These are phyloP conservation scores for Brenthis daphne DNA, from an alignment of 2,888 invertebrate species.

Conservation along the genomic window DNA sequence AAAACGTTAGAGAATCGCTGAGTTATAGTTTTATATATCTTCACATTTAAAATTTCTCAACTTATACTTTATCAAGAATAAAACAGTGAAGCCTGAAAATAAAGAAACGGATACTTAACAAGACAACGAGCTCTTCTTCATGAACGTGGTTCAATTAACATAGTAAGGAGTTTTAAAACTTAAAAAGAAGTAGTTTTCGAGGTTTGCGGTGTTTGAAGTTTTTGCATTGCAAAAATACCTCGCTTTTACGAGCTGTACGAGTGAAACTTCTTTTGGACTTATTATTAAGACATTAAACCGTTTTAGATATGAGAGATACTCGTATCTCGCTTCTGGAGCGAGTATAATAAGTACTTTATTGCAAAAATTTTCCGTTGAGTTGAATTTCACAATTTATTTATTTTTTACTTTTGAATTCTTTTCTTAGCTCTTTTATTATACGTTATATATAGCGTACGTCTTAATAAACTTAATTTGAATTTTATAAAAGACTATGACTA, in stretches of 20 bases:
- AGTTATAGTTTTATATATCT: background rate
- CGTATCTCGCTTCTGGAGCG: constrained; percentile 10
- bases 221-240: constrained; percentile 35
- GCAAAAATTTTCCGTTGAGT: constrained; percentile 4
- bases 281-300: constrained; percentile 34
- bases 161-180: constrained; percentile 32
- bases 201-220: constrained; percentile 34
- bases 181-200: constrained; percentile 31
- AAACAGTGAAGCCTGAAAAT: constrained; percentile 5
- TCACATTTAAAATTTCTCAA: constrained; percentile 4
- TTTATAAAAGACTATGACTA: too few species aligned
- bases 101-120: constrained; percentile 23
- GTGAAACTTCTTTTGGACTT: constrained; percentile 28
- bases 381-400: background rate
- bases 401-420: too few species aligned
- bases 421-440: too few species aligned
- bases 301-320: constrained; percentile 14
- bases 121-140: constrained; percentile 26
- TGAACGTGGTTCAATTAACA: constrained; percentile 32
- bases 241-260: constrained; percentile 25
- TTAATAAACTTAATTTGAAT: too few species aligned
- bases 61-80: constrained; percentile 1
- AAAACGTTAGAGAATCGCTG: too few species aligned
- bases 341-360: constrained; percentile 6
- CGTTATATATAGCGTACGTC: too few species aligned